Evolutionary conservation across 2,113 vertebrate species (phyloP).

Genomic region (Isichthys henryi): DNA sequence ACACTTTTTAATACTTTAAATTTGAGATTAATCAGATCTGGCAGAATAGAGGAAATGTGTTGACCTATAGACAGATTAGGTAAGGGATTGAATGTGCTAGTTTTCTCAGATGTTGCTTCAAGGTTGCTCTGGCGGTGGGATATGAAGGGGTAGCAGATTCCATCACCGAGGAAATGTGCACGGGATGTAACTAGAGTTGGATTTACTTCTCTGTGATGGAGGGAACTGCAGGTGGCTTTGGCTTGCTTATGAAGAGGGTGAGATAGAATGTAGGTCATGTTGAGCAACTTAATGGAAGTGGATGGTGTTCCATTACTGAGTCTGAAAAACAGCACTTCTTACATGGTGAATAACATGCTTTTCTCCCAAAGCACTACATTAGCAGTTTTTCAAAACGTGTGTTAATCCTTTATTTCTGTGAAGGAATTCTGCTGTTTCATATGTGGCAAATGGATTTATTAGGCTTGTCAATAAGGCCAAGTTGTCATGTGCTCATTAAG

Average conservation of each 20-base stretch:
- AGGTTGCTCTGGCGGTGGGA: background rate
- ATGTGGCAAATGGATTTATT: background rate
- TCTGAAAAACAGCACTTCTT: background rate
- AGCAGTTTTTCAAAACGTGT: background rate
- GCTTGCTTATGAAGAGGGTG: background rate
- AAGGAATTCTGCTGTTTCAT: background rate
- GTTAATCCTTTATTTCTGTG: background rate
- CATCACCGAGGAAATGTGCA: background rate
- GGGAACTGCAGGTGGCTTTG: background rate
- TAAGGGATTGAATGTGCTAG: background rate
- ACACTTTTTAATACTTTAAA: background rate
- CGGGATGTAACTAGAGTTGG: background rate
- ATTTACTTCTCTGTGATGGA: background rate
- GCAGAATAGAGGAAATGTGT: background rate
- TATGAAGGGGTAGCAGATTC: background rate
- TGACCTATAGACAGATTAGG: background rate
- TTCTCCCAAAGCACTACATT: background rate
- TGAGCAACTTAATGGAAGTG: background rate
- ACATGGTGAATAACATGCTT: background rate
- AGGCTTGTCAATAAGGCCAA: background rate
- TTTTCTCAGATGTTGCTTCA: background rate
- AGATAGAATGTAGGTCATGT: background rate
- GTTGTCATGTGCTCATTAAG: background rate
- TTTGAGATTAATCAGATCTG: background rate
- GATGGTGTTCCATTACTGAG: background rate